Evolutionary conservation across 2,113 vertebrate species (phyloP).

Genomic region (Platysteira castanea): DNA sequence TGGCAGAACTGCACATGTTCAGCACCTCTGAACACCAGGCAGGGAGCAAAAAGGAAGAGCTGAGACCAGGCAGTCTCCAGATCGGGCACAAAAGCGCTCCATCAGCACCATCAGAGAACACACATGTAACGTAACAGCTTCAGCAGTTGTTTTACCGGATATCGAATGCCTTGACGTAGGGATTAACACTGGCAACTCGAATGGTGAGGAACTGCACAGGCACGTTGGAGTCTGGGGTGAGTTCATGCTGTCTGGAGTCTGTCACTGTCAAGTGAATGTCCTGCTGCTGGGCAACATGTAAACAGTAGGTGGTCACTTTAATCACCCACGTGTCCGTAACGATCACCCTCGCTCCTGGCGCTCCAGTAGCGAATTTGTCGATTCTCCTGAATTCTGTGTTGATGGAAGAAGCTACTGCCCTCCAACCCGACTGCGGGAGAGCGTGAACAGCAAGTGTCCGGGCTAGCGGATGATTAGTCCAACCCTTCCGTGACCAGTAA

Average conservation of each 20-base stretch:
- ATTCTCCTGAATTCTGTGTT: constrained; percentile 90
- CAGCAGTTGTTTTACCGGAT: constrained; percentile 78
- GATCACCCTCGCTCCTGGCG: constrained; percentile 82
- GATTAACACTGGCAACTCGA: constrained; percentile 81
- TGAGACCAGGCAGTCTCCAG: background rate
- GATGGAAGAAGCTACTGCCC: constrained; percentile 82
- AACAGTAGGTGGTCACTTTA: constrained; percentile 86
- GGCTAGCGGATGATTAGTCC: constrained; percentile 85
- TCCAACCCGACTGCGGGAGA: constrained; percentile 76
- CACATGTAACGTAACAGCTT: background rate
- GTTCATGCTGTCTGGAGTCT: constrained; percentile 84
- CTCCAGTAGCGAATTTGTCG: constrained; percentile 90
- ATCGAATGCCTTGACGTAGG: constrained; percentile 76
- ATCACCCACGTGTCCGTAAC: constrained; percentile 93
- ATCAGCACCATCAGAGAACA: background rate
- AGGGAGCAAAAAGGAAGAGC: background rate
- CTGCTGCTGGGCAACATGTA: constrained; percentile 84
- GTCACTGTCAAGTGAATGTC: constrained; percentile 86
- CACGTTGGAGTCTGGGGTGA: constrained; percentile 81
- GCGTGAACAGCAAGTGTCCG: constrained; percentile 71
- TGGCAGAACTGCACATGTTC: background rate
- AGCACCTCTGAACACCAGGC: background rate
- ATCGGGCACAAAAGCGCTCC: background rate
- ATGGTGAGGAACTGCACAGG: constrained; percentile 91
- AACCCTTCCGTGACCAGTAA: constrained; percentile 81